phyloP scores from a whole-genome alignment of 2,797 vertebrate genomes.

The Eptatretus atami region DNA sequence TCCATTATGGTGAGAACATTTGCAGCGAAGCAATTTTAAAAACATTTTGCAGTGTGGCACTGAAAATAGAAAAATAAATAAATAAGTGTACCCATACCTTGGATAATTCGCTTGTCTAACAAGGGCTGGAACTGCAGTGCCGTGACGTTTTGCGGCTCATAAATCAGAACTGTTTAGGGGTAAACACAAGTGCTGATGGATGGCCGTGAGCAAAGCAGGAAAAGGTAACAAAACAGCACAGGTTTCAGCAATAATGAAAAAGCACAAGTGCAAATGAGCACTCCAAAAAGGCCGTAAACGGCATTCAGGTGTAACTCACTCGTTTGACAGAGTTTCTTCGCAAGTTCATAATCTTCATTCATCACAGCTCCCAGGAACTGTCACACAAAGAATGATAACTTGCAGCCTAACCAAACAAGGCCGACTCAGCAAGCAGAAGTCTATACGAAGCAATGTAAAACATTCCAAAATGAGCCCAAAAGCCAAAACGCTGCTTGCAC shows the following conservation, averaged over 20 bases:
- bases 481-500: too few relatives aligned
- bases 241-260: too few relatives aligned
- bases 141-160: slow-evolving; percentile 32
- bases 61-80: slow-evolving; percentile 12
- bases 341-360: slow-evolving; percentile 19
- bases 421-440: slow-evolving; percentile 5
- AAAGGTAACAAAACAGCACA: slow-evolving; percentile 6
- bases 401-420: slow-evolving; percentile 3
- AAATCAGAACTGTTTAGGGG: slow-evolving; percentile 25
- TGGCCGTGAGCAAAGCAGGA: background rate
- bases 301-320: slow-evolving; percentile 19
- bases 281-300: too few relatives aligned
- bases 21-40: too few relatives aligned
- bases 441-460: too few relatives aligned
- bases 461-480: too few relatives aligned
- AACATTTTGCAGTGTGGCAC: slow-evolving; percentile 9
- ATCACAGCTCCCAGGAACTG: slow-evolving; percentile 37
- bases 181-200: slow-evolving; percentile 2
- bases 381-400: slow-evolving; percentile 9
- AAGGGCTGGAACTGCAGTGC: slow-evolving; percentile 26
- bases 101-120: slow-evolving; percentile 20
- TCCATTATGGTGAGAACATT: too few relatives aligned
- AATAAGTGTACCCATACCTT: slow-evolving; percentile 9
- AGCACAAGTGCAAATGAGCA: too few relatives aligned
- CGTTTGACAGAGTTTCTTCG: slow-evolving; percentile 33